Base-by-base conservation (phyloP, 2,113 vertebrate species). In the Mastomys coucha region DNA sequence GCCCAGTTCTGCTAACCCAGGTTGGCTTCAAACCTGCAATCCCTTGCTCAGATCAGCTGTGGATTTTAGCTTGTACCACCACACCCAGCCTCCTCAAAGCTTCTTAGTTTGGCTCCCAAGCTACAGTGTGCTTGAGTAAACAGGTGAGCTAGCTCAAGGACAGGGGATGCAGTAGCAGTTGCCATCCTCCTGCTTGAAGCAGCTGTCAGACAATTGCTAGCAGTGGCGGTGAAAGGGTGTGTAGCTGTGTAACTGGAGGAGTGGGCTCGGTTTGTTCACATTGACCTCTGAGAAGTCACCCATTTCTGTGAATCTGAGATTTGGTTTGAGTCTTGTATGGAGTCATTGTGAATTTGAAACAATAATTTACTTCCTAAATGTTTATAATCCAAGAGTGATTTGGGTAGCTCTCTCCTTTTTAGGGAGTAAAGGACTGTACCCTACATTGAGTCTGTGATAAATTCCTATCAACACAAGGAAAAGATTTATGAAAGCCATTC, bases 291-390 rank as follows among this genome's bases (percentile, higher is more conserved):
- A n/a, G 53, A 82, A 42, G 42, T 78, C 26, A 86, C 58, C 67
- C 58, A 26, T 22, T 72, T 67, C 39, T 63, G 42, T 7, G 26
- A 88, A 89, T 14, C 51, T 42, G 39, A 89, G 82, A 94, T 96
- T 10, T 89, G 80, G 9, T 70, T 31, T 58, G 12, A 93, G 65
- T 91, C 0, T 95, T 39, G 72, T 93, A 72, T 63, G 91, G 89
- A 36, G 81, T 86, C 89, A 84, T 16, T 60, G 42, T 77, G 60
- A 73, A 90, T 84, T 93, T 85, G 96, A 97, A 80, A 97, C 88
- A 72, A 85, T 95, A 94, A 78, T 53, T 92, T 58, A 91, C 56
- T 95, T 92, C 88, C 93, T 87, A 95, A 95, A 93, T 84, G 77
- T 39, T 96, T 88, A 91, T 42, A 80, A 51, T 87, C 72, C 19